Percentiles rank a stretch among this genome's conserved stretches.
These are phyloP conservation scores for Dreissena polymorpha DNA, from an alignment of 1,140 invertebrate genomes.

Conservation along the genomic window DNA sequence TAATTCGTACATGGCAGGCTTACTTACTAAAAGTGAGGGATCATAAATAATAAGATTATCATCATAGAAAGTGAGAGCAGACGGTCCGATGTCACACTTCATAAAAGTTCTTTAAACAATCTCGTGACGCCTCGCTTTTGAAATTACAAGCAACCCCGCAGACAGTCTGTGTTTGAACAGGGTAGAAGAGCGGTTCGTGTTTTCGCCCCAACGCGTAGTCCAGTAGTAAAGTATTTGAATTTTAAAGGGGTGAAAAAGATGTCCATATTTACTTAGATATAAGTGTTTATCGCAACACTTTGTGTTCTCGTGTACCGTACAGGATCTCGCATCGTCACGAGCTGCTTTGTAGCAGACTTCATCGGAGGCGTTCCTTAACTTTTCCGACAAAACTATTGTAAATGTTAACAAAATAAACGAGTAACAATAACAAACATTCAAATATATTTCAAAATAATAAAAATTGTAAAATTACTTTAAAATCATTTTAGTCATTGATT, in stretches of 20 bases:
- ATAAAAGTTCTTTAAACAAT: slow-evolving; percentile 23
- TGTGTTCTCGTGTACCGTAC: slow-evolving; percentile 29
- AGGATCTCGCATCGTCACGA: neutral
- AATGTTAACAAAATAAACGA: too few relatives aligned
- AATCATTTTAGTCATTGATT: too few relatives aligned
- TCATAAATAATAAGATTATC: slow-evolving; percentile 50
- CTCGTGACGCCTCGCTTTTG: slow-evolving; percentile 43
- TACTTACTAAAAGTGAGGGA: slow-evolving; percentile 6
- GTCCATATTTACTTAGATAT: slow-evolving; percentile 53
- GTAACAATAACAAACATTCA: too few relatives aligned
- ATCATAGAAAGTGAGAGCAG: slow-evolving; percentile 31
- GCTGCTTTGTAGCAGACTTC: too few relatives aligned
- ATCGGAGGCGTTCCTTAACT: too few relatives aligned
- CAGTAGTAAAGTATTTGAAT: slow-evolving; percentile 49
- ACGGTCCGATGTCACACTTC: slow-evolving; percentile 39
- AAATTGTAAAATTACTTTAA: too few relatives aligned
- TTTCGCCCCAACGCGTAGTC: slow-evolving; percentile 36
- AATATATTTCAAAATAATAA: too few relatives aligned
- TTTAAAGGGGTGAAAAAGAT: slow-evolving; percentile 56
- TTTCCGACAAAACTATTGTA: too few relatives aligned
- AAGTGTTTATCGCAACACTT: slow-evolving; percentile 44
- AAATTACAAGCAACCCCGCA: slow-evolving; percentile 40
- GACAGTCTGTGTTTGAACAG: slow-evolving; percentile 50
- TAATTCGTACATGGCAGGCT: too few relatives aligned
- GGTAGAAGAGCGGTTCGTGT: slow-evolving; percentile 30